Conservation (phyloP, 2,113 vertebrate species). For the Chaetodon trifascialis region DNA sequence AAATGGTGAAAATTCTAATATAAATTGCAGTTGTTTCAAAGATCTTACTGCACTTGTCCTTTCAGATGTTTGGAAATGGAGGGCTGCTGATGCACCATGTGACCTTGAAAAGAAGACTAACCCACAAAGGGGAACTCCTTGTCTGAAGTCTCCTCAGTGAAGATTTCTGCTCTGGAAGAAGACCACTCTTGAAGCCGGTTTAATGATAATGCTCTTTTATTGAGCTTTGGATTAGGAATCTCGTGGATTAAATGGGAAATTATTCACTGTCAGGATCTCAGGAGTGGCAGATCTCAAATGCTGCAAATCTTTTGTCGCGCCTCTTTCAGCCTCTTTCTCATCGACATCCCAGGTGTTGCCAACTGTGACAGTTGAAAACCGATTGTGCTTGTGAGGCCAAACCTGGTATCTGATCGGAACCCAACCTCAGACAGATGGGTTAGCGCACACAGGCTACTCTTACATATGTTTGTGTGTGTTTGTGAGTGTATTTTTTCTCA, state of each 20-base stretch:
- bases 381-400: conserved; percentile 58
- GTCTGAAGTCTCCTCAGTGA: conserved; percentile 20
- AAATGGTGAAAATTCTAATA: not conserved
- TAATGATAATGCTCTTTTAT: not conserved
- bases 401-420: conserved; percentile 74
- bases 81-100: conserved; percentile 10
- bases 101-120: conserved; percentile 23
- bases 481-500: not conserved
- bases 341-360: conserved; percentile 66
- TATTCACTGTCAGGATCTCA: conserved; percentile 8
- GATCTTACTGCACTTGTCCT: conserved; percentile 30
- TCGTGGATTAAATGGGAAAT: conserved; percentile 5
- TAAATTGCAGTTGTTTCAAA: not conserved
- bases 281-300: conserved; percentile 4
- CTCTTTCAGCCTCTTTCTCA: conserved; percentile 38
- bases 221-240: conserved; percentile 18
- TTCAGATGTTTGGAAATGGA: conserved; percentile 53
- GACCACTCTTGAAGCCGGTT: conserved; percentile 17
- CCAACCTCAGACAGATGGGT: conserved; percentile 80
- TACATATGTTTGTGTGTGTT: not conserved
- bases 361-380: conserved; percentile 72
- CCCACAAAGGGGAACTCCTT: conserved; percentile 1
- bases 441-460: conserved; percentile 12
- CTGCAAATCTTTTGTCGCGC: conserved; percentile 24
- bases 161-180: conserved; percentile 17